Percentiles rank a stretch among this genome's conserved stretches.
phyloP scores from a whole-genome alignment of 2,113 vertebrate genomes.

The Ploceus nigricollis region DNA sequence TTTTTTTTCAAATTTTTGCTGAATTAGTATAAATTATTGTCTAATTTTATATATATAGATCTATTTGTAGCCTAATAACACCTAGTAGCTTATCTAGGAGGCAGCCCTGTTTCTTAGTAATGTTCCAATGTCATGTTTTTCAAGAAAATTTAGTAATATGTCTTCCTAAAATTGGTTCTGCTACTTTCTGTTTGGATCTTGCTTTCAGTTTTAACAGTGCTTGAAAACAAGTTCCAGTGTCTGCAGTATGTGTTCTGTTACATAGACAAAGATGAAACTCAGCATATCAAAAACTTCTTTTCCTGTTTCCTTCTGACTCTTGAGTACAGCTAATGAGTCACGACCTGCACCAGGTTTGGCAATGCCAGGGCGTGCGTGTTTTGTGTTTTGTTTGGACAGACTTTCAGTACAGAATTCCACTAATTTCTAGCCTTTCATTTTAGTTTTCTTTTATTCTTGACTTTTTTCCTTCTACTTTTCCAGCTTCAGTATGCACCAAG shows the following conservation, averaged over 20 bases:
- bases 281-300: not conserved
- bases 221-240: not conserved
- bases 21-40: not conserved
- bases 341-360: not conserved
- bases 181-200: not conserved
- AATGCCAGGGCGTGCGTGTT: not conserved
- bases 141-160: not conserved
- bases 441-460: not conserved
- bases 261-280: not conserved
- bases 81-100: not conserved
- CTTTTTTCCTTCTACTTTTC: not conserved
- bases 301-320: not conserved
- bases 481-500: not conserved
- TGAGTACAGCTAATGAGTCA: not conserved
- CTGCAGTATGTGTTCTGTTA: not conserved
- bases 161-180: not conserved
- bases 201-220: not conserved
- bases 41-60: not conserved
- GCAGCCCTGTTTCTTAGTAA: not conserved
- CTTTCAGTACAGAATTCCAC: not conserved
- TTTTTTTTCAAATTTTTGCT: not conserved
- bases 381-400: not conserved
- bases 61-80: not conserved
- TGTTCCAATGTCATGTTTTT: not conserved
- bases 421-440: not conserved